A percentile compares a stretch with the other conserved stretches of the same genome.
Conservation (phyloP, 2,113 vertebrate genomes). For the Scatophagus argus region DNA sequence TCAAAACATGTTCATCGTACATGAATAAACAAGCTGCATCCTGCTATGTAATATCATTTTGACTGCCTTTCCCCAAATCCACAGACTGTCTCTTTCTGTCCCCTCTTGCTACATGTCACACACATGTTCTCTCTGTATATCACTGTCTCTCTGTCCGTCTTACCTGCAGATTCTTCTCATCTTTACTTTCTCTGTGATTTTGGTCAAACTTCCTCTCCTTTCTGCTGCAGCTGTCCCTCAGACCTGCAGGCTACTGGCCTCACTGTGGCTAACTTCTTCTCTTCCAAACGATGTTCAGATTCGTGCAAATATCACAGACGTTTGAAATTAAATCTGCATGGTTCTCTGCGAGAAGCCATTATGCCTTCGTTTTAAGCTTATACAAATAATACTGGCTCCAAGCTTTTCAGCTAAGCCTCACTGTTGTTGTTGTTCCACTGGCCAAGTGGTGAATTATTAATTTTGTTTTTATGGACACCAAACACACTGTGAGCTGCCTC, state of each 20-base stretch:
- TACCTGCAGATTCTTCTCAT: not conserved
- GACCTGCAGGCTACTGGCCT: conserved; percentile 12
- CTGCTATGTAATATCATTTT: not conserved
- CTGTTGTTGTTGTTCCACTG: not conserved
- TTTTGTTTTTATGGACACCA: too few species aligned
- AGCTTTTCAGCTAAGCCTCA: not conserved
- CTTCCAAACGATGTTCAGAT: not conserved
- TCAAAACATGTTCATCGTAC: not conserved
- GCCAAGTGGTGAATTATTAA: too few species aligned
- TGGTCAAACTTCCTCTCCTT: conserved; percentile 17
- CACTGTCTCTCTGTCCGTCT: not conserved
- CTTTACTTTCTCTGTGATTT: conserved; percentile 1
- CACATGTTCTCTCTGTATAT: not conserved
- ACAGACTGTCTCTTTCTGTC: not conserved
- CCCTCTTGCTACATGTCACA: not conserved
- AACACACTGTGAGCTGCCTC: too few species aligned
- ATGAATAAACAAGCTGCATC: not conserved
- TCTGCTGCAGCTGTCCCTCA: conserved; percentile 23
- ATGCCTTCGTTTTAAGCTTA: not conserved
- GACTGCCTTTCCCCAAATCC: too few species aligned
- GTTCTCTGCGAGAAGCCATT: not conserved
- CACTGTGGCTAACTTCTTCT: not conserved
- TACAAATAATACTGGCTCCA: not conserved
- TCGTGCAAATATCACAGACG: not conserved
- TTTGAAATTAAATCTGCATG: not conserved